phyloP scores from a whole-genome alignment of 2,113 vertebrate species.

The Corydoras maculifer region DNA sequence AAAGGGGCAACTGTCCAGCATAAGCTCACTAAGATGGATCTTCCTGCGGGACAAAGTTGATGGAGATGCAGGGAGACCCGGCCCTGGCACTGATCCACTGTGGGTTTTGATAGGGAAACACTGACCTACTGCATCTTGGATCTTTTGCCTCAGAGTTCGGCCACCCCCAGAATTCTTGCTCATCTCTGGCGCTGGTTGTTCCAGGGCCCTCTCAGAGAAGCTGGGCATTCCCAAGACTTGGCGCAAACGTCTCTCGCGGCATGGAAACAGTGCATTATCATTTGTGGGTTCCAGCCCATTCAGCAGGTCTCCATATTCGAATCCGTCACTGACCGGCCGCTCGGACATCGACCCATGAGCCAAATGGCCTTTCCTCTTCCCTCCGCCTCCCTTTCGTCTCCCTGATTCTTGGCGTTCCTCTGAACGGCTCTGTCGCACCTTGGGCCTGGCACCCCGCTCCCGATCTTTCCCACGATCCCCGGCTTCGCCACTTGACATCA shows the following conservation, averaged over 20 bases:
- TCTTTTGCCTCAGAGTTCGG: conserved; percentile 71
- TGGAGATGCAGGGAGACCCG: conserved; percentile 36
- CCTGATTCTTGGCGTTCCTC: conserved; percentile 60
- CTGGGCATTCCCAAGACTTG: conserved; percentile 48
- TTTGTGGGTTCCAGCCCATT: conserved; percentile 50
- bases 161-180: conserved; percentile 55
- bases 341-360: conserved; percentile 47
- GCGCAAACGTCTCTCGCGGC: conserved; percentile 52
- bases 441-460: conserved; percentile 68
- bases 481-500: conserved; percentile 63
- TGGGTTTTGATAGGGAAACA: conserved; percentile 74
- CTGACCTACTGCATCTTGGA: conserved; percentile 75
- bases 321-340: conserved; percentile 67
- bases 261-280: conserved; percentile 48
- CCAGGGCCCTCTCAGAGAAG: conserved; percentile 47
- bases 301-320: conserved; percentile 64
- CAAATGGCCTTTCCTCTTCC: conserved; percentile 60
- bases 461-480: conserved; percentile 58
- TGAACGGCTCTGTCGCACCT: conserved; percentile 68
- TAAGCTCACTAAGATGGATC: conserved; percentile 76
- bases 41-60: conserved; percentile 62
- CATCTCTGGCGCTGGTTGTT: conserved; percentile 41
- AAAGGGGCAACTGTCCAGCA: conserved; percentile 77
- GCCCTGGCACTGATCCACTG: conserved; percentile 44
- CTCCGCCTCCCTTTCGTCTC: conserved; percentile 51